These are phyloP conservation scores for Maccullochella peelii DNA, from an alignment of 2,113 vertebrate genomes.

Conservation along the genomic window DNA sequence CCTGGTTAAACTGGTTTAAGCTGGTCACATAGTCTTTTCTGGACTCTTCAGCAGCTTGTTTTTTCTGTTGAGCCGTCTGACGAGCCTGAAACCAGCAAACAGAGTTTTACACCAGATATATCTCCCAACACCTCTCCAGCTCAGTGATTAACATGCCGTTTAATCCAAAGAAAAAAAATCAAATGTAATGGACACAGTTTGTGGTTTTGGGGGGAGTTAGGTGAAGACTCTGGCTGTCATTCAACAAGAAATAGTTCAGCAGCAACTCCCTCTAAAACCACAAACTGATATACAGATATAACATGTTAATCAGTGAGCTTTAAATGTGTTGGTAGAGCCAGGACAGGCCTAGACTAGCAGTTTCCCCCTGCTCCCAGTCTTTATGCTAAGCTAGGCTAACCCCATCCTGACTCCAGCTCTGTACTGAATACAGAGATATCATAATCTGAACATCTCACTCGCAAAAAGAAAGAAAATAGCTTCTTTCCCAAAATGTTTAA, in stretches of 20 bases:
- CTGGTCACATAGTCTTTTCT: constrained; percentile 90
- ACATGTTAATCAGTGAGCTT: neutral
- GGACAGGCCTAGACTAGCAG: neutral
- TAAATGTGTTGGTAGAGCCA: neutral
- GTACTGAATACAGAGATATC: neutral
- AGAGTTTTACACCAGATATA: neutral
- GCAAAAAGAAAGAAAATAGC: neutral
- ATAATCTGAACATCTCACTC: neutral
- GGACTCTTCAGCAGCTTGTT: constrained; percentile 95
- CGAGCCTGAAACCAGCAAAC: constrained; percentile 85
- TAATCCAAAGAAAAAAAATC: neutral
- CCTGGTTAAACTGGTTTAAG: constrained; percentile 95
- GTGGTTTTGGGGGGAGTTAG: neutral
- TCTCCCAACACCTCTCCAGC: neutral
- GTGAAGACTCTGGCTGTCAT: neutral
- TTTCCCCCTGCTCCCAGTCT: neutral
- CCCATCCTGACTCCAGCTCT: neutral
- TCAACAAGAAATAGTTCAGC: neutral
- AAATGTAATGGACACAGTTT: neutral
- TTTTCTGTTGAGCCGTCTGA: constrained; percentile 91
- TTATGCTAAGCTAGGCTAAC: neutral
- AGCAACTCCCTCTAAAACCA: neutral
- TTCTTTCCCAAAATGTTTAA: neutral
- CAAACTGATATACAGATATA: neutral
- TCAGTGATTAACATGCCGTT: neutral